Evolutionary conservation across 2,888 invertebrate species (phyloP).

Genomic region (Galeruca laticollis): DNA sequence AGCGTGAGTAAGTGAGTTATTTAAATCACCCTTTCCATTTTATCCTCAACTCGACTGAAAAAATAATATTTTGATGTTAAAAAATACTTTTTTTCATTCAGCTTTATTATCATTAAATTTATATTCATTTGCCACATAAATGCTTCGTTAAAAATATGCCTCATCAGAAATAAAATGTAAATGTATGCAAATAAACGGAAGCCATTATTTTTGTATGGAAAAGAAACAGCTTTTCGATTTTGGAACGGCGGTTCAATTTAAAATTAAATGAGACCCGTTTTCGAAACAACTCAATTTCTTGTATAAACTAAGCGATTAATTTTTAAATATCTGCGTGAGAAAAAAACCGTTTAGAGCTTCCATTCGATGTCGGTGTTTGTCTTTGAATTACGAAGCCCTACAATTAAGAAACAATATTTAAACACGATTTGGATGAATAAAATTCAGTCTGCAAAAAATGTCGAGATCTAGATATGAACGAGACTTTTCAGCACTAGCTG

Average conservation of each 20-base stretch:
- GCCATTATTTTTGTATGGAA: slow-evolving; percentile 7
- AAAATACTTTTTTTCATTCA: slow-evolving; percentile 1
- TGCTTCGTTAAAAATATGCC: slow-evolving; percentile 12
- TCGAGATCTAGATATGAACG: background rate
- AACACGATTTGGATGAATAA: background rate
- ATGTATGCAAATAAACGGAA: slow-evolving; percentile 6
- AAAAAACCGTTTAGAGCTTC: background rate
- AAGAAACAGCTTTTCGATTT: slow-evolving; percentile 13
- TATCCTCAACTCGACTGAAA: too few relatives aligned
- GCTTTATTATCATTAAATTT: too few relatives aligned
- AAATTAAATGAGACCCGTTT: slow-evolving; percentile 8
- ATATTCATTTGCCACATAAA: slow-evolving; percentile 6
- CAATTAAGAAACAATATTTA: background rate
- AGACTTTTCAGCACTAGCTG: too few relatives aligned
- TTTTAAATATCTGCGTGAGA: slow-evolving; percentile 7
- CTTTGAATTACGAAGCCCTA: background rate
- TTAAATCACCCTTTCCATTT: background rate
- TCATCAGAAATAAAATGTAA: slow-evolving; percentile 9
- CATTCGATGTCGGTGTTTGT: background rate
- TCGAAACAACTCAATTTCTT: slow-evolving; percentile 11
- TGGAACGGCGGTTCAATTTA: slow-evolving; percentile 4
- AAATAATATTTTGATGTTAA: background rate
- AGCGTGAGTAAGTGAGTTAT: too few relatives aligned
- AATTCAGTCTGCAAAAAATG: background rate
- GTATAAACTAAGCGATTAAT: background rate